A percentile compares a stretch with the other conserved stretches of the same genome.
phyloP scores from a whole-genome alignment of 2,113 vertebrate species.

The Lepisosteus osseus region DNA sequence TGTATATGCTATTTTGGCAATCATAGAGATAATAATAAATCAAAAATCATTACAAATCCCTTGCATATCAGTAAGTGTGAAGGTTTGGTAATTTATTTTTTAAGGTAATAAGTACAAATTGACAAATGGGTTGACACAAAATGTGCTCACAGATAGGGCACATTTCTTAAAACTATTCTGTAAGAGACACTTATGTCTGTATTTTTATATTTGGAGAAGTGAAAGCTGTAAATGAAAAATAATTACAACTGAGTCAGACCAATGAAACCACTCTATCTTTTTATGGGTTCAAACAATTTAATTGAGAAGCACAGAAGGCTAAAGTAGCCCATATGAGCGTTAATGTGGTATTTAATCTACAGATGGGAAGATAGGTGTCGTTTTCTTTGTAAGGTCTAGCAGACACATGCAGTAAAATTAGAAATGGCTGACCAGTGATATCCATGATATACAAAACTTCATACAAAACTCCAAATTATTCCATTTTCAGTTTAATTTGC shows the following conservation, averaged over 20 bases:
- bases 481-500: conserved; percentile 56
- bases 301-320: conserved; percentile 26
- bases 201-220: neutral
- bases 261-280: conserved; percentile 21
- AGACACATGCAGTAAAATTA: conserved; percentile 48
- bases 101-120: too few species aligned
- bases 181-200: conserved; percentile 45
- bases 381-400: conserved; percentile 59
- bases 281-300: conserved; percentile 19
- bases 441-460: conserved; percentile 57
- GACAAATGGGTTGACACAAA: too few species aligned
- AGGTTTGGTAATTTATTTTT: too few species aligned
- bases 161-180: too few species aligned
- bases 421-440: conserved; percentile 56
- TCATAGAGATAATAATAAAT: too few species aligned
- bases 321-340: conserved; percentile 31
- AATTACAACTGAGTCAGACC: conserved; percentile 19
- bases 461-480: conserved; percentile 58
- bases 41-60: too few species aligned
- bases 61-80: too few species aligned
- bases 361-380: conserved; percentile 50
- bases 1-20: too few species aligned
- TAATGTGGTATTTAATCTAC: conserved; percentile 45
- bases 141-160: too few species aligned
- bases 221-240: conserved; percentile 9